Conservation (phyloP, 1,140 invertebrate genomes). For the Helicorthomorpha holstii region DNA sequence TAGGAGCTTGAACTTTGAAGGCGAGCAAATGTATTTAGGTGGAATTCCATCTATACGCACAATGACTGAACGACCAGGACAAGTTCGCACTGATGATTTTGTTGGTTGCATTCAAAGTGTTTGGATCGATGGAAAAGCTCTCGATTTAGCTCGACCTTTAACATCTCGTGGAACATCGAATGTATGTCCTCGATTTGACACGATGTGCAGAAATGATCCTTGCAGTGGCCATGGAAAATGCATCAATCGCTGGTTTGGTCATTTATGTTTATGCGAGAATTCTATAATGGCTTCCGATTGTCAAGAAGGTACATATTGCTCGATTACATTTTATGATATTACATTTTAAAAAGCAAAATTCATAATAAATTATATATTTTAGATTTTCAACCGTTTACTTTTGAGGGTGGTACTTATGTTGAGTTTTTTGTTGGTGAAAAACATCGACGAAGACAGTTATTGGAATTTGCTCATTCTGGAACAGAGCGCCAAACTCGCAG, state of each 20-base stretch:
- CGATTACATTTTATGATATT: neutral
- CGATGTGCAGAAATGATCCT: slow-evolving; percentile 31
- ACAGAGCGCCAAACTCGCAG: neutral
- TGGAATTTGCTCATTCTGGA: slow-evolving; percentile 29
- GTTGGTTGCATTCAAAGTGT: slow-evolving; percentile 84
- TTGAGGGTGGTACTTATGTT: slow-evolving; percentile 55
- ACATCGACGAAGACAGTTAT: slow-evolving; percentile 62
- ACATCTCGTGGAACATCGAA: slow-evolving; percentile 45
- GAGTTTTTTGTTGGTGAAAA: slow-evolving; percentile 66
- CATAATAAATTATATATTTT: slow-evolving; percentile 12
- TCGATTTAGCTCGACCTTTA: slow-evolving; percentile 61
- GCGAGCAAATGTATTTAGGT: slow-evolving; percentile 65
- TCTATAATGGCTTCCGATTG: slow-evolving; percentile 59
- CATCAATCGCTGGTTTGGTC: slow-evolving; percentile 54
- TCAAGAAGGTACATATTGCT: slow-evolving; percentile 23
- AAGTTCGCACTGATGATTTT: slow-evolving; percentile 77
- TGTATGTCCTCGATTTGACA: slow-evolving; percentile 45
- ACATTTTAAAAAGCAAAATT: neutral
- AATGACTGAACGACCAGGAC: slow-evolving; percentile 64
- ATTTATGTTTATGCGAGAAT: slow-evolving; percentile 34
- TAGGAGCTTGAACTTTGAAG: slow-evolving; percentile 61
- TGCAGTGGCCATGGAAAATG: slow-evolving; percentile 54
- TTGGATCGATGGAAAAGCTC: slow-evolving; percentile 57
- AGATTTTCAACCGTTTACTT: slow-evolving; percentile 57
- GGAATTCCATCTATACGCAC: slow-evolving; percentile 66